Evolutionary conservation across 2,888 invertebrate species (phyloP), one percentile per base, ranked within the genome.

Genomic region (Lacanobia wlatinum): DNA sequence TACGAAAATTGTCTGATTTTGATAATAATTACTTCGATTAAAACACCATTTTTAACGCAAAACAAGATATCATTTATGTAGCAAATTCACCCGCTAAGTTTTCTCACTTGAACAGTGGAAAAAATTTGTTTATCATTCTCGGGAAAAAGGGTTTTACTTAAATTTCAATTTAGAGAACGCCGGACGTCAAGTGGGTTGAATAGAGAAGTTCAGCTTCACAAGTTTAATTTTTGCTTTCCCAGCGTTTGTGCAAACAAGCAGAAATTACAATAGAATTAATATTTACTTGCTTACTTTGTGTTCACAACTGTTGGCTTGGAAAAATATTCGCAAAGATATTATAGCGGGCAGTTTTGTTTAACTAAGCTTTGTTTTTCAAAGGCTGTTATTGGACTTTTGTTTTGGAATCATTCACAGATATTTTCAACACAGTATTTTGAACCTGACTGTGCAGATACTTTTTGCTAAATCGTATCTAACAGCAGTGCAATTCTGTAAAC

Each of bases 141-240:
- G 79, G 62, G 59, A 88, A 90, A n/a, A 92, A 89, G 89, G 90
- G 90, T 86, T 90, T 91, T 90, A 87, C 88, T 89, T 90, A 87
- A 91, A 90, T 92, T 93, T 93, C 90, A 93, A 91, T 93, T 93
- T 89, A 85, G 82, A 84, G 83, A 84, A 84, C 85, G 83, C 84
- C 81, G 86, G 86, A 77, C 88, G 89, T 87, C 87, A 89, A 91
- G 88, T 89, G 90, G 82, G 87, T 82, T 84, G 87, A 89, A 90
- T 90, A 92, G 91, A 91, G 90, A 89, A 89, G 84, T 91, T 90
- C 87, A 83, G 84, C 74, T 81, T 82, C 83, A 84, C 84, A 87
- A 88, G 85, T 90, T 90, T 88, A 89, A 91, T 90, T 91, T 89
- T 84, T 83, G 85, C 84, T 86, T 75, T 66, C 48, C 70, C 65